phyloP scores from a whole-genome alignment of 2,113 vertebrate genomes.

The Boulengeromyrus knoepffleri region DNA sequence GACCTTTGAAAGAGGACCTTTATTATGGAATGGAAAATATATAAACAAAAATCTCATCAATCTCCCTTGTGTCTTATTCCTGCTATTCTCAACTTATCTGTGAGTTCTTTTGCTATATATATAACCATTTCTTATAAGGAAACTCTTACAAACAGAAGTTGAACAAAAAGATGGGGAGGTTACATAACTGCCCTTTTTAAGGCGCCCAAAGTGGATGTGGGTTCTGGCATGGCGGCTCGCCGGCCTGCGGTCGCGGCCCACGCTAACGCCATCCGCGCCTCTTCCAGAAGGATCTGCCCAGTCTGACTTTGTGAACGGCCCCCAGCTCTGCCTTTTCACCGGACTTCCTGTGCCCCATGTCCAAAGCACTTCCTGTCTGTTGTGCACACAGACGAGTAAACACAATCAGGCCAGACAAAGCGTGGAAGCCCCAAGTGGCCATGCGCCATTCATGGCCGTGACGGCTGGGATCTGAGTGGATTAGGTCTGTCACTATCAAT shows the following conservation, averaged over 20 bases:
- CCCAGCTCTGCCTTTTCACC: slow-evolving; percentile 10
- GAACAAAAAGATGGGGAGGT: background rate
- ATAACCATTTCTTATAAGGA: background rate
- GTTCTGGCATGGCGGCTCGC: background rate
- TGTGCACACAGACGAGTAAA: slow-evolving; percentile 30
- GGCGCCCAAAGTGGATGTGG: background rate
- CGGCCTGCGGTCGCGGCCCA: background rate
- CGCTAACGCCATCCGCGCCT: background rate
- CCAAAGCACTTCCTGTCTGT: slow-evolving; percentile 31
- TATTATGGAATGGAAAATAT: background rate
- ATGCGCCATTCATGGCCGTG: background rate
- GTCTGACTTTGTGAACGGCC: slow-evolving; percentile 21
- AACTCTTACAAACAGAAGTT: background rate
- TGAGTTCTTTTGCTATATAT: background rate
- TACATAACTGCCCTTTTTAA: background rate
- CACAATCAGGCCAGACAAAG: slow-evolving; percentile 15
- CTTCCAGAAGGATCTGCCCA: slow-evolving; percentile 28
- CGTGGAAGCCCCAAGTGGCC: background rate
- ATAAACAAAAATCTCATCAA: background rate
- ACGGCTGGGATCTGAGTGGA: slow-evolving; percentile 24
- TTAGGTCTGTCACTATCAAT: slow-evolving; percentile 44
- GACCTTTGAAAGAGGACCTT: background rate
- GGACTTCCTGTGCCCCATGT: slow-evolving; percentile 30
- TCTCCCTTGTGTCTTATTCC: background rate
- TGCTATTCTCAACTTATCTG: background rate